Conservation (phyloP, 2,797 vertebrate species). For the Lepilemur ruficaudatus region DNA sequence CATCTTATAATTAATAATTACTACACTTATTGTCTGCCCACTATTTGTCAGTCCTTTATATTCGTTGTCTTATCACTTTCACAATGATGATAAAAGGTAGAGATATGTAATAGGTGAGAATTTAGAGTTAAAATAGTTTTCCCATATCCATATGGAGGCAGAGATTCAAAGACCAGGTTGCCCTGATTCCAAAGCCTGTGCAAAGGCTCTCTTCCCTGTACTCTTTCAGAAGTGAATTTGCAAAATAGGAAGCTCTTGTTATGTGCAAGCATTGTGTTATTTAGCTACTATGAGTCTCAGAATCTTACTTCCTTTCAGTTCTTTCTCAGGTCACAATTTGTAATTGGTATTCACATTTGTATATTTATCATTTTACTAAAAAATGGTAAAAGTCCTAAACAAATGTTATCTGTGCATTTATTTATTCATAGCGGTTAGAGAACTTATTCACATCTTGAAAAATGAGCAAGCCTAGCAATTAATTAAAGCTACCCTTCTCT, state of each 20-base stretch:
- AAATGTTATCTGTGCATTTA: neutral
- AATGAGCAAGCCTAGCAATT: neutral
- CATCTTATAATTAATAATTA: neutral
- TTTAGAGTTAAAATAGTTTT: neutral
- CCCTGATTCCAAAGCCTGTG: neutral
- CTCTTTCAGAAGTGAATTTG: neutral
- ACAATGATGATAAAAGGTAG: neutral
- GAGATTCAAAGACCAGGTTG: neutral
- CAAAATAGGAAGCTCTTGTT: fast-evolving
- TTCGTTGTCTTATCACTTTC: neutral
- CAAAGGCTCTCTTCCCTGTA: fast-evolving
- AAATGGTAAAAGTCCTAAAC: neutral
- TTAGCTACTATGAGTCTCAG: fast-evolving
- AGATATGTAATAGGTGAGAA: neutral
- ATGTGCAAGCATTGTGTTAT: fast-evolving
- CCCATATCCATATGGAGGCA: neutral
- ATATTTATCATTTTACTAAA: neutral
- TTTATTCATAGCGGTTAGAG: neutral
- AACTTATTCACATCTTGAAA: neutral
- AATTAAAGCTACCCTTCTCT: neutral
- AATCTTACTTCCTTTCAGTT: neutral
- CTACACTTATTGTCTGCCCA: fast-evolving
- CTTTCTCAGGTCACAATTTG: neutral
- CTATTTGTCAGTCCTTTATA: neutral
- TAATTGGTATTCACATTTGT: neutral